A percentile compares a stretch with the other conserved stretches of the same genome.
Evolutionary conservation across 2,888 invertebrate species (phyloP).

Genomic region (Arenicola marina): DNA sequence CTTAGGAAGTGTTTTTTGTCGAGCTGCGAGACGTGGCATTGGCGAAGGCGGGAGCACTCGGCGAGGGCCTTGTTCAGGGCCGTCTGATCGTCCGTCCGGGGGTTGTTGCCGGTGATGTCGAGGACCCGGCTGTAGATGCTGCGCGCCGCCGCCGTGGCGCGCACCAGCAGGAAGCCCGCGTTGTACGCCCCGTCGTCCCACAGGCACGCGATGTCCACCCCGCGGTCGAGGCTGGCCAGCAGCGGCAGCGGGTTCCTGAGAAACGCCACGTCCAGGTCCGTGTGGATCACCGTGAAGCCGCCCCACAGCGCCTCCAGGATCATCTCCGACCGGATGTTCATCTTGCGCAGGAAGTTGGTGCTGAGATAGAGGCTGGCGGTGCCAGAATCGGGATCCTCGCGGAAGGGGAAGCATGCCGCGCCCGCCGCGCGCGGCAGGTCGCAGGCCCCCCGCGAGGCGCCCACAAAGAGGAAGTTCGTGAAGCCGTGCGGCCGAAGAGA

Average conservation of each 20-base stretch:
- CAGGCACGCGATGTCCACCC: constrained; percentile 5
- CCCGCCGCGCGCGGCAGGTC: background rate
- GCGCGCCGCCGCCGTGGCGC: background rate
- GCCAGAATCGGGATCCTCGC: background rate
- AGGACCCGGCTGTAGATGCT: constrained; percentile 7
- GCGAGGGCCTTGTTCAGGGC: background rate
- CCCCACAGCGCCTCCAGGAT: constrained; percentile 12
- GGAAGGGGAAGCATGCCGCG: constrained; percentile 5
- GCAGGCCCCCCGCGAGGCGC: background rate
- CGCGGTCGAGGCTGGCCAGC: constrained; percentile 1
- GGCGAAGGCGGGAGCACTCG: too few relatives aligned
- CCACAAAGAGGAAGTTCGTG: constrained; percentile 12
- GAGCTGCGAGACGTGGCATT: background rate
- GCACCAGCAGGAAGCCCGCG: constrained; percentile 12
- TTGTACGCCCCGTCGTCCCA: constrained; percentile 3
- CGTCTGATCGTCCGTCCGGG: constrained; percentile 13
- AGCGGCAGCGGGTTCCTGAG: constrained; percentile 13
- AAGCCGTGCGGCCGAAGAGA: constrained; percentile 9
- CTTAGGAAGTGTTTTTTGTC: constrained; percentile 7
- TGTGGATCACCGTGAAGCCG: constrained; percentile 20
- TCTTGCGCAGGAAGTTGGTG: constrained; percentile 17
- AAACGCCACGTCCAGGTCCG: constrained; percentile 17
- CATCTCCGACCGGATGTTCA: constrained; percentile 17
- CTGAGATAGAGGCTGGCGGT: constrained; percentile 10
- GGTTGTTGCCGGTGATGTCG: background rate